Conservation (phyloP, 2,888 invertebrate genomes). For the Rhingia campestris region DNA sequence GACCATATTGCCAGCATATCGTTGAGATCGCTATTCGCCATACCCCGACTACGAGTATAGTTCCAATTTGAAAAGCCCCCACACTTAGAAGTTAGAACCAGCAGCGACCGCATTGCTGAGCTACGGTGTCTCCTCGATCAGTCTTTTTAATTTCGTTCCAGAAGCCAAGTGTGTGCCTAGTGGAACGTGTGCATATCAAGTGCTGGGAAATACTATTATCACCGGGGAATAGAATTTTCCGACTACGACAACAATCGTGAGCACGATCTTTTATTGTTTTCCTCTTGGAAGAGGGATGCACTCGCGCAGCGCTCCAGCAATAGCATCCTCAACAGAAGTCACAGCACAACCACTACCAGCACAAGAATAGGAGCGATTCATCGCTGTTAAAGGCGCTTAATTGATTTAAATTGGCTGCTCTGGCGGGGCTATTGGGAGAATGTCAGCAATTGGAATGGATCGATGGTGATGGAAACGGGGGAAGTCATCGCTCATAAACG, state of each 20-base stretch:
- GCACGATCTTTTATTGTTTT: constrained; percentile 47
- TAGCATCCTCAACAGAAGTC: not conserved
- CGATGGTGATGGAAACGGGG: constrained; percentile 26
- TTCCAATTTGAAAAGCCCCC: constrained; percentile 2
- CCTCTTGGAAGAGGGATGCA: constrained; percentile 6
- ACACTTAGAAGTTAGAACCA: not conserved
- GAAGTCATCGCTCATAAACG: constrained; percentile 33
- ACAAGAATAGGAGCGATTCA: constrained; percentile 38
- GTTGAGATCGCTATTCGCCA: constrained; percentile 2
- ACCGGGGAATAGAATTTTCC: constrained; percentile 17
- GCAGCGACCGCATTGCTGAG: constrained; percentile 34
- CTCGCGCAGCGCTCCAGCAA: not conserved
- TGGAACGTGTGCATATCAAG: constrained; percentile 40
- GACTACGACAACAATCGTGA: constrained; percentile 21
- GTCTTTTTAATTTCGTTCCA: constrained; percentile 51
- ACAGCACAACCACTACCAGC: not conserved
- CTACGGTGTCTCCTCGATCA: constrained; percentile 42
- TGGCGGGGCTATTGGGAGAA: constrained; percentile 39
- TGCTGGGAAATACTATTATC: constrained; percentile 38
- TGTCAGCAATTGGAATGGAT: constrained; percentile 55
- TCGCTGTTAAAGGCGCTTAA: constrained; percentile 56
- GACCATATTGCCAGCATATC: constrained; percentile 25
- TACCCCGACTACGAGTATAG: not conserved
- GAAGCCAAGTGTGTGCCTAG: constrained; percentile 5
- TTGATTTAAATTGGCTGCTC: constrained; percentile 71